Evolutionary conservation across 1,140 invertebrate genomes (phyloP), one percentile per base, ranked within the genome.

Genomic region (Calephelis nemesis): DNA sequence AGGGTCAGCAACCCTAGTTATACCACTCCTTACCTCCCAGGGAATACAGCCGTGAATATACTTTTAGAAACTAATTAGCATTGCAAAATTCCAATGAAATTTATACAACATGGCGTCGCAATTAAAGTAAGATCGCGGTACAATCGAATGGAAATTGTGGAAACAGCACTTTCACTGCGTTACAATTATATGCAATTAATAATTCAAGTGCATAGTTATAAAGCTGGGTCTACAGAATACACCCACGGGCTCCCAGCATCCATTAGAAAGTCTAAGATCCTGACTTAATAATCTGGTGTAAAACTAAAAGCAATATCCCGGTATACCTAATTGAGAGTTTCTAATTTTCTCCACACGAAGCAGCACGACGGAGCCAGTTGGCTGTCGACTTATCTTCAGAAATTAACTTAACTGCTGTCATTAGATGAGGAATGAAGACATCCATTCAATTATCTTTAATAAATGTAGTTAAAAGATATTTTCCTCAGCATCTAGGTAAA

Each of bases 291-390:
- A 83, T 80, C 78, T 71, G 71, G 73, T 78, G 70, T 81, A 81
- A 78, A 77, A 76, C 79, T 83, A 82, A 87, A 85, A 84, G 83
- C 73, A 64, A 76, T 82, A 80, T 85, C 80, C 84, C 78, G 79
- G 71, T 77, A 70, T 70, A 69, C 71, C 54, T 65, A 69, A 67
- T 68, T 70, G 47, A 65, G 62, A 71, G 72, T 86, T 87, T 88
- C 82, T 84, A 84, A 82, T 84, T 89, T 87, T 82, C 81, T 78
- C 77, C 69, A 62, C 74, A 49, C 72, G 67, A 63, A 64, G 72
- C 65, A 77, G 79, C 78, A 76, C 75, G 66, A 73, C 70, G 71
- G 60, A 64, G 62, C 62, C 71, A 71, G 72, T 79, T 74, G 72
- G 72, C 65, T 78, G 74, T 76, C 75, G 70, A 72, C 75, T 82